Evolutionary conservation across 2,888 invertebrate genomes (phyloP).

Genomic region (Diabrotica balteata): DNA sequence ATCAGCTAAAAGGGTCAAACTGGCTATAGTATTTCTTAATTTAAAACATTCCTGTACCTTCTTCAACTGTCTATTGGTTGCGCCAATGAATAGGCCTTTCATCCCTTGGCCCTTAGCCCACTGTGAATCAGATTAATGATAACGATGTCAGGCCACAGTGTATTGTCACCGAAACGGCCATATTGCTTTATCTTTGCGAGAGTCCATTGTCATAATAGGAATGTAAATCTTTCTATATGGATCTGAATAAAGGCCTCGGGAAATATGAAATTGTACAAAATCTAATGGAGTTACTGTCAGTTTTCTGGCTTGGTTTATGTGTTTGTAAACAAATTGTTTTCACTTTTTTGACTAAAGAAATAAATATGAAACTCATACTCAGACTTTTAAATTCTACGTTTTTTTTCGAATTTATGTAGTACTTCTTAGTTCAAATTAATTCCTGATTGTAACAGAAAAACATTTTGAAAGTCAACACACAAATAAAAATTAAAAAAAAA

Average conservation of each 20-base stretch:
- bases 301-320: conserved; percentile 13
- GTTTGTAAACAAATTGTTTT: neutral
- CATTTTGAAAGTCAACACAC: too few relatives aligned
- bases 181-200: conserved; percentile 52
- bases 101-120: conserved; percentile 28
- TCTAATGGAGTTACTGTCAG: conserved; percentile 45
- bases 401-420: too few relatives aligned
- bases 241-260: conserved; percentile 54
- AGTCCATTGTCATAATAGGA: conserved; percentile 53
- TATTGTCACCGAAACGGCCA: conserved; percentile 54
- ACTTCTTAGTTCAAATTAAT: too few relatives aligned
- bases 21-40: too few relatives aligned
- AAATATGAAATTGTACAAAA: conserved; percentile 51
- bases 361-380: too few relatives aligned
- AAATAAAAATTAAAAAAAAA: too few relatives aligned
- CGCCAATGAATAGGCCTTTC: conserved; percentile 12
- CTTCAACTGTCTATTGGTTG: neutral
- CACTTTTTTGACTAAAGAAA: too few relatives aligned
- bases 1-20: too few relatives aligned
- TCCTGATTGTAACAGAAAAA: too few relatives aligned
- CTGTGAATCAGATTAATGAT: conserved; percentile 52
- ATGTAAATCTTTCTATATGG: conserved; percentile 49
- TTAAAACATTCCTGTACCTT: too few relatives aligned
- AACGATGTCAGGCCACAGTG: conserved; percentile 53
- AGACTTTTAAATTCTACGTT: too few relatives aligned